Conservation (phyloP, 2,113 vertebrate genomes). For the Eublepharis macularius region DNA sequence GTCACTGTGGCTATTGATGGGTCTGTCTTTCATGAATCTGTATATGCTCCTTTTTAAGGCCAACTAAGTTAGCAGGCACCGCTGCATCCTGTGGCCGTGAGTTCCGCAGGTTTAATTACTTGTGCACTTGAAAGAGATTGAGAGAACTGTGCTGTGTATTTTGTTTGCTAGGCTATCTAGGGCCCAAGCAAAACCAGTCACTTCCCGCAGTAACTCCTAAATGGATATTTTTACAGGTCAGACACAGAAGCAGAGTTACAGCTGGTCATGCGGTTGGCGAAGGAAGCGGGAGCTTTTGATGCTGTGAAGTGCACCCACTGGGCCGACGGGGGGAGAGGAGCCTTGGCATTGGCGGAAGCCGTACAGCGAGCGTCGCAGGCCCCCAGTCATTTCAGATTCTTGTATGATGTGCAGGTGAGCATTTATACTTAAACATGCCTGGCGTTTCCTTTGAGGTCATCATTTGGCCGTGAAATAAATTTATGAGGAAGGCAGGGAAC, state of each 20-base stretch:
- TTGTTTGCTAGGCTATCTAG: background rate
- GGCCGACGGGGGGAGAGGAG: slow-evolving; percentile 93
- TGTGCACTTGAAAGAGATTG: background rate
- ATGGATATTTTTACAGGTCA: slow-evolving; percentile 75
- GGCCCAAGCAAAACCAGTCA: too few species aligned
- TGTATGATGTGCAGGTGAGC: slow-evolving; percentile 90
- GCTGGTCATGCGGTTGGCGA: slow-evolving; percentile 84
- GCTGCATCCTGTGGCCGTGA: too few species aligned
- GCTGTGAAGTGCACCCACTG: slow-evolving; percentile 92
- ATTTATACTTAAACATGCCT: background rate
- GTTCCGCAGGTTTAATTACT: background rate
- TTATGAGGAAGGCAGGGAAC: background rate
- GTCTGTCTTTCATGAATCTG: too few species aligned
- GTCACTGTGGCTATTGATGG: too few species aligned
- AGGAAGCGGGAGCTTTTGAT: slow-evolving; percentile 90
- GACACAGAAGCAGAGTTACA: slow-evolving; percentile 89
- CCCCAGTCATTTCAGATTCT: slow-evolving; percentile 89
- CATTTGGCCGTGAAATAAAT: background rate
- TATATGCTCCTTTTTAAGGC: too few species aligned
- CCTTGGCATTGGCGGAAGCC: slow-evolving; percentile 82
- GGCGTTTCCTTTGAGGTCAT: background rate
- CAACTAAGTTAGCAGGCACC: too few species aligned
- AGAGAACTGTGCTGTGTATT: background rate
- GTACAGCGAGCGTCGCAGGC: slow-evolving; percentile 87
- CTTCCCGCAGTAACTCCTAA: background rate